Evolutionary conservation across 2,113 vertebrate species (phyloP), one percentile per base, ranked within the genome.

Genomic region (Forbesichthys agassizii): DNA sequence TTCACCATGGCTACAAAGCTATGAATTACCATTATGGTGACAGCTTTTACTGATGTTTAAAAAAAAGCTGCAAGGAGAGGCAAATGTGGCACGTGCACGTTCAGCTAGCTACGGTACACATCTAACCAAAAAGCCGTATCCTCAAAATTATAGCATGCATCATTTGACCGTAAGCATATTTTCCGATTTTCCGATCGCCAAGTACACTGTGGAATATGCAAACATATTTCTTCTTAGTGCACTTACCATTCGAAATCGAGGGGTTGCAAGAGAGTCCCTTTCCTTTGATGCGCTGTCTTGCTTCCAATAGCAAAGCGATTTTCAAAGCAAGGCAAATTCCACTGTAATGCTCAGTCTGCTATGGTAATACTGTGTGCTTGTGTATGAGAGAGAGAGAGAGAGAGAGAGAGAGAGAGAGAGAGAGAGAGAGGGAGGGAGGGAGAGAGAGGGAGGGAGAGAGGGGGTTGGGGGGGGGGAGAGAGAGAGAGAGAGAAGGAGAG

Each of bases 1-100:
- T 90, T 92, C 86, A 83, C 90, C 87, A 92, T 90, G 88, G 83
- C 83, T 88, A 90, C 89, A 74, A 87, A 79, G 78, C 85, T 81
- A 92, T 85, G 84, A 88, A 89, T 85, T 88, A 88, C 83, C 85
- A 86, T 86, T 78, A 87, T 55, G 75, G 88, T 86, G 84, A 91
- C 84, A 86, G 86, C 69, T 74, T 82, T 81, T 69, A 80, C 78
- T 82, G 71, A 78, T 84, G 75, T 76, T 75, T 46, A 64, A 82
- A 71, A 68, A 71, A 73, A 56, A 13, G 57, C 49, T 12, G 42
- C 27, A 33, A 52, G 51, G 49, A 69, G 51, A 54, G 42, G 59
- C 71, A 73, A 58, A 73, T 65, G 75, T 65, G 58, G 18, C 63
- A 63, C 48, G 46, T 52, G 52, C 57, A 11, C 47, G 4, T 36